Evolutionary conservation across 2,113 vertebrate genomes (phyloP).

Genomic region (human): DNA sequence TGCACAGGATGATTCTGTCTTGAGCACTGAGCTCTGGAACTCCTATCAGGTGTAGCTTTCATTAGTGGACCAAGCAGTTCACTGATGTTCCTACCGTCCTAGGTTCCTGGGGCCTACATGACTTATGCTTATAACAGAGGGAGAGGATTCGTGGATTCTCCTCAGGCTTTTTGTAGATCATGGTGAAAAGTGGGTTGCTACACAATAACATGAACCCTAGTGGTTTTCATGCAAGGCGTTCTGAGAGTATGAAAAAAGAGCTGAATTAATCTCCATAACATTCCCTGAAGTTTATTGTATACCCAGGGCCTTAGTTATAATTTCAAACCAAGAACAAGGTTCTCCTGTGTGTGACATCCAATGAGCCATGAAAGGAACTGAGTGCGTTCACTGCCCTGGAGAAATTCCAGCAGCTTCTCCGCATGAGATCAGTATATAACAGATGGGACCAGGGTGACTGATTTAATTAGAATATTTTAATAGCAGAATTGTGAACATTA

Average conservation of each 20-base stretch:
- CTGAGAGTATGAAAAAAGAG: neutral
- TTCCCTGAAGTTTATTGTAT: neutral
- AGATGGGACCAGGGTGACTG: conserved; percentile 86
- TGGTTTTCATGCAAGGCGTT: neutral
- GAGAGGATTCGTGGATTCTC: neutral
- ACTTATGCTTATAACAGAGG: neutral
- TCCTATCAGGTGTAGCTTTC: neutral
- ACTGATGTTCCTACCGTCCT: fast-evolving
- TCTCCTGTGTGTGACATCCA: conserved; percentile 80
- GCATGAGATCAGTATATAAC: conserved; percentile 81
- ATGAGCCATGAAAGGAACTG: conserved; percentile 83
- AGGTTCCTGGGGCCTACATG: fast-evolving
- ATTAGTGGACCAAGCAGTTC: neutral
- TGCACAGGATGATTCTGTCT: fast-evolving
- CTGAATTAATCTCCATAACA: neutral
- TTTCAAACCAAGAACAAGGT: conserved; percentile 81
- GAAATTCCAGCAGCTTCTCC: conserved; percentile 82
- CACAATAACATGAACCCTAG: neutral
- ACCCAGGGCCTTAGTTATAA: conserved; percentile 33
- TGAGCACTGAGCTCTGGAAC: neutral
- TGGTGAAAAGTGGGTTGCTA: neutral
- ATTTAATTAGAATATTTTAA: conserved; percentile 90
- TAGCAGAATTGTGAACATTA: conserved; percentile 79
- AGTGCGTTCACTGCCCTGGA: conserved; percentile 82
- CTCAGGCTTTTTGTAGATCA: too few species aligned